Conservation (phyloP, 2,797 vertebrate species). For the Girardinus metallicus region DNA sequence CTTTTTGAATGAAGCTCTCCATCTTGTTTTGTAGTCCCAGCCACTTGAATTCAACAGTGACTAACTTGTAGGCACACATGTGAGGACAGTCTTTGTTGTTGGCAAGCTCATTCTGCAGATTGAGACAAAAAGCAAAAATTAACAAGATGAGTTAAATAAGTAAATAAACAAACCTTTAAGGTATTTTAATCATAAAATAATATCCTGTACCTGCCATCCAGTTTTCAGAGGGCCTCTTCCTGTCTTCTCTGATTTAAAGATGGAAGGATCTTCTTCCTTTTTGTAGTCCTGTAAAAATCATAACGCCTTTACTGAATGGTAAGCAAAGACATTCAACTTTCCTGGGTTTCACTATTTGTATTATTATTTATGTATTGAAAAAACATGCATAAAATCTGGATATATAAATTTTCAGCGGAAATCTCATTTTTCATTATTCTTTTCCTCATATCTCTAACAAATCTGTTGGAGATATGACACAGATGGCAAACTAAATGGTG, state of each 20-base stretch:
- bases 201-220: constrained; percentile 87
- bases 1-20: constrained; percentile 91
- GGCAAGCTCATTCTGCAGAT: constrained; percentile 86
- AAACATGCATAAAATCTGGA: not conserved
- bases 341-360: not conserved
- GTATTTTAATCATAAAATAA: not conserved
- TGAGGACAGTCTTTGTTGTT: constrained; percentile 87
- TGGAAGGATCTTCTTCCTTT: constrained; percentile 90
- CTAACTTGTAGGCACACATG: constrained; percentile 99
- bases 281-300: constrained; percentile 89
- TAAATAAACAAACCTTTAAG: not conserved
- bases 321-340: not conserved
- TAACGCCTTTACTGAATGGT: not conserved
- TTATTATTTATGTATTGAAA: not conserved
- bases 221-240: constrained; percentile 89
- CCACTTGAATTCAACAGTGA: constrained; percentile 93
- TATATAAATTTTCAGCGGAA: not conserved
- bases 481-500: not conserved
- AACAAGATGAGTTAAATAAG: not conserved
- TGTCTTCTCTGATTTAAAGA: constrained; percentile 90
- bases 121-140: constrained; percentile 11
- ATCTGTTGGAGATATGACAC: too few species aligned
- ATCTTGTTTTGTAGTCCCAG: constrained; percentile 86
- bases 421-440: not conserved
- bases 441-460: too few species aligned